Base-by-base conservation (phyloP, 1,140 invertebrate species). In the Dinothrombium tinctorium region DNA sequence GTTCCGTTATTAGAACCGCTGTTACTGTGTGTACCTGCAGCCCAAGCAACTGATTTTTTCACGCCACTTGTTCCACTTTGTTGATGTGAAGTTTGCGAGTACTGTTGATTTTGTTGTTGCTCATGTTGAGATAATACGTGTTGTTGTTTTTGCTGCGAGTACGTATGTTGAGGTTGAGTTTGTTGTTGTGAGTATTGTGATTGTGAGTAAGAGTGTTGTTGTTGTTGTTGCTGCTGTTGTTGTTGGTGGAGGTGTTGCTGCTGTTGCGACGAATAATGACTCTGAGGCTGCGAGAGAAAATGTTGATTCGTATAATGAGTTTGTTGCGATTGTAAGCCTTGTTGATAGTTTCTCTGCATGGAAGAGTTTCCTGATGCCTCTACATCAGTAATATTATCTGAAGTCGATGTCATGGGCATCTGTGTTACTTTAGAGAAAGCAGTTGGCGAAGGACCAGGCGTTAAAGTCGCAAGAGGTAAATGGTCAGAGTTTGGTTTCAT, bases 31-130 rank as follows among this genome's bases (percentile, higher is more conserved):
- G 29, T 32, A 14, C 29, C 29, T 32, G 29, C 29, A 14, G 29
- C 29, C 29, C 29, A 32, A 32, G 29, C 29, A 32, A 32, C 29
- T 4, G 29, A 32, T 32, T 32, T 32, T 32, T 32, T 32, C 5
- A 32, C 17, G 17, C 17, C 29, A 32, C 4, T 12, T 32, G 4
- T 32, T 14, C 29, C 12, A 4, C 29, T n/a, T n/a, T 12, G 29
- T 17, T 17, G 17, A 14, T 32, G 5, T 32, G n/a, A 32, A 14
- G 5, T 17, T 12, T 7, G 5, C 12, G 12, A 12, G n/a, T 32
- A 4, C 12, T 32, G 29, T 7, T 32, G 29, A 7, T 12, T 32
- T 17, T 4, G 12, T 14, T 7, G n/a, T 17, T 32, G n/a, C 17
- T 14, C n/a, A 5, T 32, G 29, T 32, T 32, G 29, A 32, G 29